A percentile compares a stretch with the other conserved stretches of the same genome.
These are phyloP conservation scores for Hydrozoanthus tunicans DNA, from an alignment of 64 coral and sea anemone species.

Conservation along the genomic window DNA sequence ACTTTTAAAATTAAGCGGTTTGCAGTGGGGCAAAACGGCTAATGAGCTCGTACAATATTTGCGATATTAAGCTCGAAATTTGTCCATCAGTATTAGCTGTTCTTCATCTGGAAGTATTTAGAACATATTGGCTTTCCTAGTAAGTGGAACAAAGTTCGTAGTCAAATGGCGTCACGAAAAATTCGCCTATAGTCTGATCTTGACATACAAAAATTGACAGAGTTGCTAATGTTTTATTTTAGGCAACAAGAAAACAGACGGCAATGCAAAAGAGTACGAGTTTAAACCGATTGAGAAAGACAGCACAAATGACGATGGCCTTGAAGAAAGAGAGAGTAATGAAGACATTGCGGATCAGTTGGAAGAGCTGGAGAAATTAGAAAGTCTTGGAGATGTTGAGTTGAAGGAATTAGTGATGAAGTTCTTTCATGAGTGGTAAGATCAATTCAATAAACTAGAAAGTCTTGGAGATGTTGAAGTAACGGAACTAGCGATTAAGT, in stretches of 20 bases:
- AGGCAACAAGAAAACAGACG: slow-evolving; percentile 50
- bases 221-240: neutral
- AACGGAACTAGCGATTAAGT: slow-evolving; percentile 40
- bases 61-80: no score
- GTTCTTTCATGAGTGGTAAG: slow-evolving; percentile 46
- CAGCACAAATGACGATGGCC: slow-evolving; percentile 16
- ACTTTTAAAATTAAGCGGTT: no score
- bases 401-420: slow-evolving; percentile 83
- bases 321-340: slow-evolving; percentile 85
- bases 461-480: neutral
- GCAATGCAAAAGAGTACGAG: slow-evolving; percentile 83
- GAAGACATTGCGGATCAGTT: slow-evolving; percentile 85
- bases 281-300: slow-evolving; percentile 95
- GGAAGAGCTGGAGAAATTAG: slow-evolving; percentile 87
- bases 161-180: no score
- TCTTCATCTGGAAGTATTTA: no score
- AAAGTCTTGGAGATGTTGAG: slow-evolving; percentile 69
- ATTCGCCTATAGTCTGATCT: neutral
- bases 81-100: no score
- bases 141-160: no score
- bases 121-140: no score
- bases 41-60: no score
- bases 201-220: neutral
- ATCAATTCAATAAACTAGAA: no score
- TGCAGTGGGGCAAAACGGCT: no score